A percentile compares a stretch with the other conserved stretches of the same genome.
Evolutionary conservation across 2,113 vertebrate genomes (phyloP).

Genomic region (Chlorodrepanis virens): DNA sequence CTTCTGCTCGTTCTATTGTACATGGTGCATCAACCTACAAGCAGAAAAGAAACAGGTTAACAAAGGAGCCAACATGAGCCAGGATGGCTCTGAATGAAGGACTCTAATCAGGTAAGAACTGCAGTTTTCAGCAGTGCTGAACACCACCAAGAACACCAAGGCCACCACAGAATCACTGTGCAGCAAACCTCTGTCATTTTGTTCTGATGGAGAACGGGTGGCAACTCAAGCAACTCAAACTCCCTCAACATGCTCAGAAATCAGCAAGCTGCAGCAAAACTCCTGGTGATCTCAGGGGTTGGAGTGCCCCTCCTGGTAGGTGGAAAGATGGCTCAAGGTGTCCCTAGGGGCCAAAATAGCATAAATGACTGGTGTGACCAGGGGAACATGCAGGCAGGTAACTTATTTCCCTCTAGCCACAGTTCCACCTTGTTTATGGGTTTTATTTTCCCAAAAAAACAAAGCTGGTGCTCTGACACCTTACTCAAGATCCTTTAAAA

Average conservation of each 20-base stretch:
- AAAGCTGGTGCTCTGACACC: neutral
- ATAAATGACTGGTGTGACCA: neutral
- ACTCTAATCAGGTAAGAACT: neutral
- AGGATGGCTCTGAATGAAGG: neutral
- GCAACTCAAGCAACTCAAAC: neutral
- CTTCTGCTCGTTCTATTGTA: constrained; percentile 66
- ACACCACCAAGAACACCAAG: neutral
- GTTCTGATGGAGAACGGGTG: neutral
- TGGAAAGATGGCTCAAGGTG: neutral
- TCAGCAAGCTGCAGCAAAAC: neutral
- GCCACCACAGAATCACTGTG: neutral
- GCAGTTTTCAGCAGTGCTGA: neutral
- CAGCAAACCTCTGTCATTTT: neutral
- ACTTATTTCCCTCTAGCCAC: neutral
- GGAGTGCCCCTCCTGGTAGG: neutral
- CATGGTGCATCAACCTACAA: constrained; percentile 83
- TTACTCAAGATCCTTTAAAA: neutral
- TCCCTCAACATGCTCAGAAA: neutral
- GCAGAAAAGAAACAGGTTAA: neutral
- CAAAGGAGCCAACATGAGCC: neutral
- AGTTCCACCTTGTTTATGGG: neutral
- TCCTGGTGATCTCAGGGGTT: neutral
- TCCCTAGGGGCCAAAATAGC: neutral
- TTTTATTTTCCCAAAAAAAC: neutral
- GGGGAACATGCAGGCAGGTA: neutral